Conservation (phyloP, 2,888 invertebrate species). For the Synergus itoensis region DNA sequence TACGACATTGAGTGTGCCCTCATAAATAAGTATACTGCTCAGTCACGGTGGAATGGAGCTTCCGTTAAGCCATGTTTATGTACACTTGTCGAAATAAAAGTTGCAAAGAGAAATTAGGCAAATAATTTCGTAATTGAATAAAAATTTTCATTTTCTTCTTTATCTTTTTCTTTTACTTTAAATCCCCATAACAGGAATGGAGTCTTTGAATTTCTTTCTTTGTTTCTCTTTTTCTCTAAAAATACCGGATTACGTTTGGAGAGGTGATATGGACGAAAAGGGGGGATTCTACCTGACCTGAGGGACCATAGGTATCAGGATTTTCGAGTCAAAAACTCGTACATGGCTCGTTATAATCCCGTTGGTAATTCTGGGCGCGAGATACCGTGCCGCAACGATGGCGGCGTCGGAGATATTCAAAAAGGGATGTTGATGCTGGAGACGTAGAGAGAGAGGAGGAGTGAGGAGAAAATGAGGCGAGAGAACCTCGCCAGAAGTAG, state of each 20-base stretch:
- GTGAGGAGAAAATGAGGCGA: slow-evolving; percentile 67
- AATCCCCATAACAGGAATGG: neutral
- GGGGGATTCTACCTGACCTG: slow-evolving; percentile 23
- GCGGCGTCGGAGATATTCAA: slow-evolving; percentile 69
- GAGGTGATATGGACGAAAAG: neutral
- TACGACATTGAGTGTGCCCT: slow-evolving; percentile 64
- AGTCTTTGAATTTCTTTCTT: neutral
- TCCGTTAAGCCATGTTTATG: slow-evolving; percentile 58
- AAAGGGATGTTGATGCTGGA: slow-evolving; percentile 63
- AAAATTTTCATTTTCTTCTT: neutral
- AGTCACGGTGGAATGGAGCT: slow-evolving; percentile 53
- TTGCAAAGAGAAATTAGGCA: slow-evolving; percentile 14
- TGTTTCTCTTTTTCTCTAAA: neutral
- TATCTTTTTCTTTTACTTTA: too few species aligned
- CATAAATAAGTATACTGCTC: slow-evolving; percentile 66
- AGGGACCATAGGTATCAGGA: slow-evolving; percentile 32
- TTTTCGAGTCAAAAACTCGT: slow-evolving; percentile 46
- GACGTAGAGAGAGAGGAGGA: slow-evolving; percentile 63
- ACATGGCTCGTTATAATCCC: slow-evolving; percentile 50
- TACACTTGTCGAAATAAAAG: slow-evolving; percentile 57
- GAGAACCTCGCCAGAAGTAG: slow-evolving; percentile 50
- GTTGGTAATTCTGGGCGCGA: slow-evolving; percentile 55
- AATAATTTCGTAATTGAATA: neutral
- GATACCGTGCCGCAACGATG: slow-evolving; percentile 67
- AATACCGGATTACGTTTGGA: slow-evolving; percentile 22